Evolutionary conservation across 2,888 invertebrate species (phyloP).

Genomic region (Agelastica alni): DNA sequence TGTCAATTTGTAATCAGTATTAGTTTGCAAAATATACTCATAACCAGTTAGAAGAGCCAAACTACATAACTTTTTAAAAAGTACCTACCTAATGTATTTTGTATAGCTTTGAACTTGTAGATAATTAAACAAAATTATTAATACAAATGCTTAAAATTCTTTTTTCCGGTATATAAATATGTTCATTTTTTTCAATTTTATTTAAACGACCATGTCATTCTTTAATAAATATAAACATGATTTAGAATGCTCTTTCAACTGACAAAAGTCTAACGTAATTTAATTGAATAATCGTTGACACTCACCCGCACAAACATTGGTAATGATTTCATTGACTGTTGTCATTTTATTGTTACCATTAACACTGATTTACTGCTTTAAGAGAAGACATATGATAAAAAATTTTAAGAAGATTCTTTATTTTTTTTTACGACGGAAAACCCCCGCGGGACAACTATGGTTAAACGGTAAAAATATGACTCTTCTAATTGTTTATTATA

Average conservation of each 20-base stretch:
- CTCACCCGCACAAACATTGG: slow-evolving; percentile 37
- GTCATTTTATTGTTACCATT: slow-evolving; percentile 13
- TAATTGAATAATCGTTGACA: slow-evolving; percentile 42
- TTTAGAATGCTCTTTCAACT: slow-evolving; percentile 39
- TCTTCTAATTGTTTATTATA: no score
- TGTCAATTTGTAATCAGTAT: no score
- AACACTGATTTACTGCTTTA: slow-evolving; percentile 23
- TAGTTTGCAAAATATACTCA: no score
- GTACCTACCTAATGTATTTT: no score
- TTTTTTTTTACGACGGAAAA: no score
- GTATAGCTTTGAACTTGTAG: no score
- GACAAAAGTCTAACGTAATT: slow-evolving; percentile 38
- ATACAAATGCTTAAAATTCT: background rate
- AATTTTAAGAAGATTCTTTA: no score
- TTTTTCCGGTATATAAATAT: background rate
- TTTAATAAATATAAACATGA: slow-evolving; percentile 39
- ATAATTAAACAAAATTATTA: background rate
- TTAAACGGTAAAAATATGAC: no score
- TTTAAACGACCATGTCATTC: slow-evolving; percentile 27
- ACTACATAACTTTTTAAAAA: no score
- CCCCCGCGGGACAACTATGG: no score
- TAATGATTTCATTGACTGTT: slow-evolving; percentile 35
- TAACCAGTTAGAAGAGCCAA: no score
- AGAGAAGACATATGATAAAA: no score
- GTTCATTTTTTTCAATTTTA: background rate